Conservation (phyloP, 2,888 invertebrate genomes). For the Augochlorella aurata region DNA sequence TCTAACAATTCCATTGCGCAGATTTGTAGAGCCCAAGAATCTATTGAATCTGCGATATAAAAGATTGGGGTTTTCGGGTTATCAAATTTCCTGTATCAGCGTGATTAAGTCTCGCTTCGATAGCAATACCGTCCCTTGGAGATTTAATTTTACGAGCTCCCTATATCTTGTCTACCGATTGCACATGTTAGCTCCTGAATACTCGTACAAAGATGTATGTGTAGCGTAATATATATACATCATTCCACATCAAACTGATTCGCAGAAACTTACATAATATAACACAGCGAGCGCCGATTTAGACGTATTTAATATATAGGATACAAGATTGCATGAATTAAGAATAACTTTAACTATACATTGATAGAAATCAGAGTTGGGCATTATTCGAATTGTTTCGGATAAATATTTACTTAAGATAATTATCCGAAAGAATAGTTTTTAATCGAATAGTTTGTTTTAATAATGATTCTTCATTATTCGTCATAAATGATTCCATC, state of each 20-base stretch:
- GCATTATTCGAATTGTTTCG: no score
- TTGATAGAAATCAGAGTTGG: no score
- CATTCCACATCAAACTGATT: not conserved
- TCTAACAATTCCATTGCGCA: not conserved
- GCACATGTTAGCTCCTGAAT: not conserved
- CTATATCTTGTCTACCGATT: conserved; percentile 6
- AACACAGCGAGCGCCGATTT: not conserved
- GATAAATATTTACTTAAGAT: no score
- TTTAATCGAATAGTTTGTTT: no score
- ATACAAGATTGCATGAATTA: not conserved
- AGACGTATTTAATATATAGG: not conserved
- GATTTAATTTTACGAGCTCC: conserved; percentile 7
- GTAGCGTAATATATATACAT: not conserved
- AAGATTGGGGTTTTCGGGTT: not conserved
- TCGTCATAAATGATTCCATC: no score
- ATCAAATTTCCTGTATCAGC: not conserved
- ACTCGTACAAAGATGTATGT: not conserved
- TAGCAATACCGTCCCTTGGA: not conserved
- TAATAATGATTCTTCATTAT: no score
- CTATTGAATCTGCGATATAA: not conserved
- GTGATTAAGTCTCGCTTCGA: not conserved
- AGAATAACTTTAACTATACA: not conserved
- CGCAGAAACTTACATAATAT: not conserved
- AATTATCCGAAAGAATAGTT: no score
- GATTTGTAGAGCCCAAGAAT: no score